Evolutionary conservation across 2,888 invertebrate genomes (phyloP).

Genomic region (Drosophila merina): DNA sequence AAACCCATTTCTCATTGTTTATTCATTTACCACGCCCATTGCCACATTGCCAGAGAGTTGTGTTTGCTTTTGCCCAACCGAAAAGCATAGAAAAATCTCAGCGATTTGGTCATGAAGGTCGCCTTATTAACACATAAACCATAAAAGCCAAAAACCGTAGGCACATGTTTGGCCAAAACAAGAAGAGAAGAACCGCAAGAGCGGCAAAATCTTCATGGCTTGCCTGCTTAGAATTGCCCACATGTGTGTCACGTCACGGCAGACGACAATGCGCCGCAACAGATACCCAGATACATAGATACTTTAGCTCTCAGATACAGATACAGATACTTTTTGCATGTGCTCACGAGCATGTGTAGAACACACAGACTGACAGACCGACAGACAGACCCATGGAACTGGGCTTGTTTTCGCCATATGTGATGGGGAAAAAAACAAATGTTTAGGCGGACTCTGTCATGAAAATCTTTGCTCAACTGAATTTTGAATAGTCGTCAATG

Average conservation of each 20-base stretch:
- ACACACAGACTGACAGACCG: constrained; percentile 30
- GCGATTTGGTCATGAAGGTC: constrained; percentile 62
- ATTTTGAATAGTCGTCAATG: constrained; percentile 76
- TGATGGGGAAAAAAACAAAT: constrained; percentile 53
- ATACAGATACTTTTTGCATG: constrained; percentile 47
- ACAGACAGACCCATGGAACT: constrained; percentile 57
- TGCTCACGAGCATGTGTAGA: constrained; percentile 38
- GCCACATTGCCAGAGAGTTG: constrained; percentile 26
- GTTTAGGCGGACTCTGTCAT: constrained; percentile 66
- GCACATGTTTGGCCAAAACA: constrained; percentile 58
- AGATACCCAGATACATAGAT: constrained; percentile 21
- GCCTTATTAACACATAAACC: constrained; percentile 78
- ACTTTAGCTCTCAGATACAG: constrained; percentile 14
- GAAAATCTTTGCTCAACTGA: constrained; percentile 55
- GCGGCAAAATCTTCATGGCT: constrained; percentile 36
- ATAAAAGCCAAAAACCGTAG: constrained; percentile 68
- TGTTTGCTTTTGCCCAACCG: constrained; percentile 21
- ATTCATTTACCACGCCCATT: constrained; percentile 45
- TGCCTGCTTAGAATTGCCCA: constrained; percentile 74
- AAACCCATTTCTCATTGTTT: constrained; percentile 29
- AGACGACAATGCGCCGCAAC: constrained; percentile 68
- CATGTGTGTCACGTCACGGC: constrained; percentile 78
- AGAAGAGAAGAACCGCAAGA: constrained; percentile 38
- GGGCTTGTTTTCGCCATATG: constrained; percentile 79
- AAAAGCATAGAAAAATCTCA: constrained; percentile 56